Evolutionary conservation across 2,113 vertebrate genomes (phyloP).

Genomic region (Epinephelus fuscoguttatus): DNA sequence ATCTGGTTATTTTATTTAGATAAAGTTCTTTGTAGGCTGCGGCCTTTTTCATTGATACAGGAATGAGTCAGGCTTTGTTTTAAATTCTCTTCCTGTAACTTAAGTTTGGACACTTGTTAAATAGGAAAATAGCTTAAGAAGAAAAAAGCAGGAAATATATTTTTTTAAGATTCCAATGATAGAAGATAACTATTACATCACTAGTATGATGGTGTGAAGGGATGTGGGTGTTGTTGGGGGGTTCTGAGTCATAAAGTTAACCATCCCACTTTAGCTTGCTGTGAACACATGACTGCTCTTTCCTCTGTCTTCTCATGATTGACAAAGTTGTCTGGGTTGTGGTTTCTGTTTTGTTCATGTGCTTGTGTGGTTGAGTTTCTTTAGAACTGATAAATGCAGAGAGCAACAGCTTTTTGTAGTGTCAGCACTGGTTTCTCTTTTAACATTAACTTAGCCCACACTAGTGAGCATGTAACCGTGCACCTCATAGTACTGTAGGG

Average conservation of each 20-base stretch:
- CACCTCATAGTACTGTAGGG: no score
- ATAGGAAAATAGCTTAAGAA: no score
- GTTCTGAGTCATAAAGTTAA: background rate
- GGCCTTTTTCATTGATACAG: background rate
- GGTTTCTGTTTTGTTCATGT: slow-evolving; percentile 27
- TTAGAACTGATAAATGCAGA: slow-evolving; percentile 18
- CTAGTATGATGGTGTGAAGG: background rate
- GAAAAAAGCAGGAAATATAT: background rate
- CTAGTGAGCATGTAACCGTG: no score
- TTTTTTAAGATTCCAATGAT: background rate
- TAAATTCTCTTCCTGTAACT: background rate
- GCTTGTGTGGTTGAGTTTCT: slow-evolving; percentile 7
- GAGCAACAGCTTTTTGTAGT: background rate
- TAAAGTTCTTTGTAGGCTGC: background rate
- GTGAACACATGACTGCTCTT: background rate
- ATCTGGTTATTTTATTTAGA: background rate
- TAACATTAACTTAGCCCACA: background rate
- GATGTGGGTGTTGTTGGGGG: background rate
- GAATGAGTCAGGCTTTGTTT: background rate
- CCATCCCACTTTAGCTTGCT: background rate
- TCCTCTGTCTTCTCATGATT: background rate
- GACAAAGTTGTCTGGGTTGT: slow-evolving; percentile 4
- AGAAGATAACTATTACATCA: background rate
- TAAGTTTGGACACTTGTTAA: background rate
- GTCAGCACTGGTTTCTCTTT: background rate